These are phyloP conservation scores for Phymanthus crucifer DNA, from an alignment of 92 coral and sea anemone genomes.

Conservation along the genomic window DNA sequence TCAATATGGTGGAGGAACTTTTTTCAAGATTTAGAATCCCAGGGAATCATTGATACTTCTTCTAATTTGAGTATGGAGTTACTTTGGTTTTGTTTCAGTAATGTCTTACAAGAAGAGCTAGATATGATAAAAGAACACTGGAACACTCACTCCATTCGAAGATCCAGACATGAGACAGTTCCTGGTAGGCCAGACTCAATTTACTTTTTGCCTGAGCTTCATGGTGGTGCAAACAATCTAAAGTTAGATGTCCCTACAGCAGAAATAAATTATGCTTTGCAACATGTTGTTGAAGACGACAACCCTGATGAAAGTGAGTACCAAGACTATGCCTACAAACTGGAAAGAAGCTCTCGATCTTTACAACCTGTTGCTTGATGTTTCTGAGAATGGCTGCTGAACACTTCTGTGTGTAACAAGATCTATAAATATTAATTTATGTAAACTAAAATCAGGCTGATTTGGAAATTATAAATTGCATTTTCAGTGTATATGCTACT, in stretches of 20 bases:
- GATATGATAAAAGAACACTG: conserved; percentile 62
- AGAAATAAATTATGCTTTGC: conserved; percentile 36
- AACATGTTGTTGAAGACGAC: conserved; percentile 29
- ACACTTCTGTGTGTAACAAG: neutral
- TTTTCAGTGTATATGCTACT: neutral
- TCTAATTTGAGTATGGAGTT: conserved; percentile 60
- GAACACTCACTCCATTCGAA: conserved; percentile 64
- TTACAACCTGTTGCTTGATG: conserved; percentile 21
- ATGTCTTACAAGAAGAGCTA: conserved; percentile 49
- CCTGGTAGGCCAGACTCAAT: conserved; percentile 67
- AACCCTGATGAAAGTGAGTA: conserved; percentile 50
- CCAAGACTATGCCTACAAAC: conserved; percentile 56
- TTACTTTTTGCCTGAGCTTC: conserved; percentile 53
- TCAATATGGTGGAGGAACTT: conserved; percentile 56
- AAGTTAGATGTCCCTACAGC: conserved; percentile 29
- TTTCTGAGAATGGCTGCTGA: conserved; percentile 1
- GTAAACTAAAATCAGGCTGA: neutral
- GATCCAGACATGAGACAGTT: conserved; percentile 51
- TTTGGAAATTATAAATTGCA: neutral
- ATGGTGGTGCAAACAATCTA: conserved; percentile 52
- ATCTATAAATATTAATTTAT: no score
- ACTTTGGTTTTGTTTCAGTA: conserved; percentile 58
- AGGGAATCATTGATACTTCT: conserved; percentile 39
- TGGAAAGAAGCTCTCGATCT: conserved; percentile 34
- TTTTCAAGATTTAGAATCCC: conserved; percentile 54